A percentile compares a stretch with the other conserved stretches of the same genome.
phyloP scores from a whole-genome alignment of 2,113 vertebrate genomes.

The Grantiella picta region DNA sequence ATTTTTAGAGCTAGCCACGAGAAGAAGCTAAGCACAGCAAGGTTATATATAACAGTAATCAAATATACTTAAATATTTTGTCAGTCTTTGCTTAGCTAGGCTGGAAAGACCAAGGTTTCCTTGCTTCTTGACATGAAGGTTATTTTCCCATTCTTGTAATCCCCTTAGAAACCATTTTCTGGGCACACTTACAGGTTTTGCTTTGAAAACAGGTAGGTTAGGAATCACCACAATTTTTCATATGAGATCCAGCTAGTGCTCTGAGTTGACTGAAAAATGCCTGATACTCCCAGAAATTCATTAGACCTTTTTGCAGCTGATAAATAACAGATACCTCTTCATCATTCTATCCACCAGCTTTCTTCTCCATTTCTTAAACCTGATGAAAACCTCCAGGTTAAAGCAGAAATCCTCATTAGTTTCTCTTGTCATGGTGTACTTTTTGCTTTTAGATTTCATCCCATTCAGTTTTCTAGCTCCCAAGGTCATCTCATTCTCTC shows the following conservation, averaged over 20 bases:
- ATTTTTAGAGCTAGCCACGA: rapidly evolving
- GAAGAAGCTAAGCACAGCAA: background rate
- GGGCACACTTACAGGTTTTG: background rate
- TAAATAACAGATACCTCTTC: background rate
- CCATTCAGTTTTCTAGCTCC: background rate
- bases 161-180: background rate
- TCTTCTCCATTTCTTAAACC: background rate
- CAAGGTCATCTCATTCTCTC: background rate
- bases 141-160: background rate
- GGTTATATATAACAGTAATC: background rate
- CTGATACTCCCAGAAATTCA: background rate
- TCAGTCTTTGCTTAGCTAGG: background rate
- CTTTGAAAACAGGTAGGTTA: background rate
- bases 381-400: background rate
- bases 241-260: background rate
- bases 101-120: background rate
- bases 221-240: background rate
- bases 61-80: background rate
- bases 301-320: background rate
- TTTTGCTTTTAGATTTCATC: background rate
- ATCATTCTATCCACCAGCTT: background rate
- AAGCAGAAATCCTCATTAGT: background rate
- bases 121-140: background rate
- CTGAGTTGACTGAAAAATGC: background rate
- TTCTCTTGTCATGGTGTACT: background rate